Base-by-base conservation (phyloP, 1,140 invertebrate genomes). In the Listronotus bonariensis region DNA sequence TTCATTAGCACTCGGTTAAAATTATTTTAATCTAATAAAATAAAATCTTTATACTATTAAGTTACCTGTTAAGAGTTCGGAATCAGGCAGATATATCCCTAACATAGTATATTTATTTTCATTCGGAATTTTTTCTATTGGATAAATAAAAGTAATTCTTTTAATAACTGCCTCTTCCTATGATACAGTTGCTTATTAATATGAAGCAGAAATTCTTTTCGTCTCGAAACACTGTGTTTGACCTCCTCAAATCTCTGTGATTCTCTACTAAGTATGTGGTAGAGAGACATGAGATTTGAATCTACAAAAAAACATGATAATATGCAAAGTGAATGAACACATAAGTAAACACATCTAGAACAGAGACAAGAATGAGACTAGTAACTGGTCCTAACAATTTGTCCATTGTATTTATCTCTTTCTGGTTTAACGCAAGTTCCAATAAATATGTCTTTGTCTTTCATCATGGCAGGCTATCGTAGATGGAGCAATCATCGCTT, bases 1-100 rank as follows among this genome's bases (percentile, higher is more conserved):
- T n/a, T n/a, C n/a, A n/a, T n/a, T n/a, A n/a, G n/a, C n/a, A n/a
- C n/a, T n/a, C n/a, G n/a, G n/a, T n/a, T n/a, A n/a, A n/a, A n/a
- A n/a, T n/a, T n/a, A n/a, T n/a, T n/a, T n/a, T n/a, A n/a, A n/a
- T n/a, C n/a, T n/a, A n/a, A n/a, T n/a, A n/a, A n/a, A n/a, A n/a
- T n/a, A n/a, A n/a, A n/a, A n/a, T n/a, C n/a, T n/a, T n/a, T n/a
- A n/a, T n/a, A n/a, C n/a, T n/a, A n/a, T n/a, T n/a, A n/a, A n/a
- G n/a, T 79, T 83, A 79, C 84, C 83, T 65, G 80, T 76, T 68
- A 87, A 83, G 58, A 84, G 79, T 72, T 91, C 88, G 15, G 89
- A 87, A 77, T 92, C 87, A 7, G 91, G 92, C 56, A 95, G 81
- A 76, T 87, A 82, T 40, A 93, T 86, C 62, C 84, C 83, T 75